Base-by-base conservation (phyloP, 1,140 invertebrate genomes). In the Uloborus diversus region DNA sequence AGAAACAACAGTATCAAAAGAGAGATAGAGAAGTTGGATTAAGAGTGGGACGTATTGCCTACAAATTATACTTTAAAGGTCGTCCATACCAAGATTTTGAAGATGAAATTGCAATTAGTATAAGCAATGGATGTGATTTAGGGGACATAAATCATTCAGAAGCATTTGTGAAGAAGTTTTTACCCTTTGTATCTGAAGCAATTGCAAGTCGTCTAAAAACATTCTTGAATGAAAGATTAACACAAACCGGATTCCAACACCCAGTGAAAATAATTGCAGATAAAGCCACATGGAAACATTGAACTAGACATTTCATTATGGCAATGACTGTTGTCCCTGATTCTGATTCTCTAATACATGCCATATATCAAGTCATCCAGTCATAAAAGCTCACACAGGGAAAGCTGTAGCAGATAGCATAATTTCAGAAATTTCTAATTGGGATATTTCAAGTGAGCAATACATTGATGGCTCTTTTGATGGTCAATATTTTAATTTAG, bases 401-500 rank as follows among this genome's bases (percentile, higher is more conserved):
- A 59, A 59, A 27, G 17, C 25, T 13, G 56, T 59, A 27, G n/a
- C 56, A 59, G 56, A 13, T 13, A 59, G 56, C 25, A 59, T 59
- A n/a, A 17, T 59, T 59, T 14, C 14, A 17, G 14, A 23, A 13
- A 59, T 59, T 59, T 59, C 56, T 20, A 13, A 59, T 13, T 59
- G 56, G 56, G 25, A 27, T 13, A 59, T 59, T 59, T 3, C 56
- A 59, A 59, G 25, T n/a, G 13, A n/a, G 13, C 56, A 59, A 27
- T 59, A 20, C 25, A 59, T 59, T 20, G 25, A 1, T 20, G 56
- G 56, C 25, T 20, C 13, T 59, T 59, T 59, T 59, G 56, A 59
- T 59, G 56, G 56, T 20, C 56, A 59, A 23, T 59, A 59, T 27
- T 59, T 59, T 59, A 59, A 59, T 27, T 59, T 59, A 27, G 17